Evolutionary conservation across 92 coral and sea anemone genomes (phyloP).

Genomic region (Siderastrea siderea): DNA sequence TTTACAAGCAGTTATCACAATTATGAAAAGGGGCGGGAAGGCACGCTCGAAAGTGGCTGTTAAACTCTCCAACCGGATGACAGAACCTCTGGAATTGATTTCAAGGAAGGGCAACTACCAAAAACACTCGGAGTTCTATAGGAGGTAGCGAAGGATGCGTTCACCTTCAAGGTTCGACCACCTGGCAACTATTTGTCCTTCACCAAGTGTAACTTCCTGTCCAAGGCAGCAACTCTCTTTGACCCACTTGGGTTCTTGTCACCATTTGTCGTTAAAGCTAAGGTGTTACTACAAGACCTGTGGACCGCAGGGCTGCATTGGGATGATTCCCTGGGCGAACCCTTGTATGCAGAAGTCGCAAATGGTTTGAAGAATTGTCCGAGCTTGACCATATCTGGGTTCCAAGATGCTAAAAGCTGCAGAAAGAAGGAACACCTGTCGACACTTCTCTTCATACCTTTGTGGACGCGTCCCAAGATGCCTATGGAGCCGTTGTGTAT

Average conservation of each 20-base stretch:
- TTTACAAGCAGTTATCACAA: conserved; percentile 40
- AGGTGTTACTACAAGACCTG: too few relatives aligned
- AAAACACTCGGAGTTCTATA: conserved; percentile 61
- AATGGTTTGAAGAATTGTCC: conserved; percentile 57
- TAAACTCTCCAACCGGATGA: conserved; percentile 11
- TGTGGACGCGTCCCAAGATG: conserved; percentile 73
- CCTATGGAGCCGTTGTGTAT: conserved; percentile 75
- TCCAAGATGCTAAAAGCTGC: conserved; percentile 47
- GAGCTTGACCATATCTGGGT: conserved; percentile 43
- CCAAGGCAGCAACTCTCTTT: conserved; percentile 61
- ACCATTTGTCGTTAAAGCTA: conserved; percentile 55
- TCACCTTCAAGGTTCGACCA: conserved; percentile 47
- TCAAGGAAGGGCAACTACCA: conserved; percentile 49
- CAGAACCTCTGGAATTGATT: conserved; percentile 61
- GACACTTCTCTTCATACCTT: conserved; percentile 51
- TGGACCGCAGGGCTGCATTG: conserved; percentile 54
- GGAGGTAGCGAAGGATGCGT: conserved; percentile 63
- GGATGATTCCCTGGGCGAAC: conserved; percentile 52
- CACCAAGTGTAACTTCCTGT: conserved; percentile 53
- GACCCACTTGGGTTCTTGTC: conserved; percentile 74
- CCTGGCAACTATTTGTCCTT: conserved; percentile 15
- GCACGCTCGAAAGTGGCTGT: too few relatives aligned
- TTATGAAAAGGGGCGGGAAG: conserved; percentile 34
- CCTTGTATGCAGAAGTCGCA: not conserved
- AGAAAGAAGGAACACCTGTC: not conserved